These are phyloP conservation scores for Rhizoglyphus robini DNA, from an alignment of 1,140 invertebrate genomes.

Conservation along the genomic window DNA sequence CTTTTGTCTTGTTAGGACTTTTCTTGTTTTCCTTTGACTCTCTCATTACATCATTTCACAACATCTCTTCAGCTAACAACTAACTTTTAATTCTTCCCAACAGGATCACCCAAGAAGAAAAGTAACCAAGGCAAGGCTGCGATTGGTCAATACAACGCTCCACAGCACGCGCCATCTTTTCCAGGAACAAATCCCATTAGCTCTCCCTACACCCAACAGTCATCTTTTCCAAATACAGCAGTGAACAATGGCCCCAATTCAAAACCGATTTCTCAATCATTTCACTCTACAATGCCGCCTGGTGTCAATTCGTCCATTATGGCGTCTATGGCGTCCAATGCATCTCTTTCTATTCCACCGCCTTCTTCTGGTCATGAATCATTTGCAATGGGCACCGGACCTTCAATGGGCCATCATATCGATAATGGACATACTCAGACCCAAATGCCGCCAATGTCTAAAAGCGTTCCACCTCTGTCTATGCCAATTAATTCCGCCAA, in stretches of 20 bases:
- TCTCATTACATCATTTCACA: no score
- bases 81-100: no score
- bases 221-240: not conserved
- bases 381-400: not conserved
- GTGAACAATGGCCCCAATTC: not conserved
- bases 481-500: not conserved
- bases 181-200: constrained; percentile 11
- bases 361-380: not conserved
- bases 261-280: no score
- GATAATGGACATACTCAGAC: not conserved
- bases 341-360: not conserved
- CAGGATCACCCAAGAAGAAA: constrained; percentile 16
- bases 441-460: not conserved
- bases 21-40: no score
- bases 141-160: not conserved
- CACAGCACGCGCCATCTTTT: not conserved
- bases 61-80: no score
- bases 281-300: no score
- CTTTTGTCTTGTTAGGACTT: no score
- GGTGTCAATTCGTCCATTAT: not conserved
- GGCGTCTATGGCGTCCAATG: not conserved
- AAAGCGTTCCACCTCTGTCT: not conserved
- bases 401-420: not conserved
- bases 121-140: not conserved
- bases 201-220: not conserved